A percentile compares a stretch with the other conserved stretches of the same genome.
Evolutionary conservation across 2,888 invertebrate genomes (phyloP).

Genomic region (Aphidius colemani): DNA sequence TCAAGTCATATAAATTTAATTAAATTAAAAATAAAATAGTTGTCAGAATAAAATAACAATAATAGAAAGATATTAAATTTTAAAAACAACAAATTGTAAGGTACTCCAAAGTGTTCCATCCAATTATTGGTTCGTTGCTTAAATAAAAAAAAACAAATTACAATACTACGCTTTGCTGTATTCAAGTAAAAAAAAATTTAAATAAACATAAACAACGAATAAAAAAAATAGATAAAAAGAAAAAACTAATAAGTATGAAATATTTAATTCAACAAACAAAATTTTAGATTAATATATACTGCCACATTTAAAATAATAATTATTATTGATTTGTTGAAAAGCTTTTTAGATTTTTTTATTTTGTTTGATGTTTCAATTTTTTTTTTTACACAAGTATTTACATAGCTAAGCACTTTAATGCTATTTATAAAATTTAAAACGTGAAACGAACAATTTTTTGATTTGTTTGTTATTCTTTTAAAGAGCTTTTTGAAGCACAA

Average conservation of each 20-base stretch:
- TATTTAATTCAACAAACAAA: no score
- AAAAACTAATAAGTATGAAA: not conserved
- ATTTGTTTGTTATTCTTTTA: no score
- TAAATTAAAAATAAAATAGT: not conserved
- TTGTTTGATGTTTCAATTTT: no score
- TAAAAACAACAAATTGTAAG: slow-evolving; percentile 12
- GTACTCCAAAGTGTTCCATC: slow-evolving; percentile 26
- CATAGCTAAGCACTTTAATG: no score
- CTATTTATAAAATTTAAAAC: no score
- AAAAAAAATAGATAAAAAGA: not conserved
- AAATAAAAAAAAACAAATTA: slow-evolving; percentile 14
- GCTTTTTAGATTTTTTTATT: no score
- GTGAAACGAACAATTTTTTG: no score
- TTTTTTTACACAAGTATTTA: no score
- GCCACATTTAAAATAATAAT: no score
- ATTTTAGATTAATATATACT: no score
- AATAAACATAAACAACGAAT: not conserved
- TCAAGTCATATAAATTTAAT: not conserved
- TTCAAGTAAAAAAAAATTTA: not conserved
- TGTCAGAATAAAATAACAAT: not conserved
- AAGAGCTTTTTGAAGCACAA: no score
- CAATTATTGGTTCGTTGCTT: slow-evolving; percentile 8
- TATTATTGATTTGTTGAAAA: no score
- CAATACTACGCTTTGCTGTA: not conserved
- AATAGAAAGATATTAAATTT: not conserved